These are phyloP conservation scores for Acleris sparsana DNA, from an alignment of 2,888 invertebrate species.

Conservation along the genomic window DNA sequence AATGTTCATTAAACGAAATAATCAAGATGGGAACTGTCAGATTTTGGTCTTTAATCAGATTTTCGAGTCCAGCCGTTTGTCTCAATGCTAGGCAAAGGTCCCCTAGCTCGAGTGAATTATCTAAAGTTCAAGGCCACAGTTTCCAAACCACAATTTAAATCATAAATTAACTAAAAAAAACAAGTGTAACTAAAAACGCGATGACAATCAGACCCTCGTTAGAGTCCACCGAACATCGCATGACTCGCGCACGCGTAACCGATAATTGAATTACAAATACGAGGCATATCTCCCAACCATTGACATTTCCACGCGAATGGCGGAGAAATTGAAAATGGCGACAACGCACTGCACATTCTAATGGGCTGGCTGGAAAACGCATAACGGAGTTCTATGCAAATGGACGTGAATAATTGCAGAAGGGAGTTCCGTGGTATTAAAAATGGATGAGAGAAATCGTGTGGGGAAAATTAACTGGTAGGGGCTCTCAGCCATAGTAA, in stretches of 20 bases:
- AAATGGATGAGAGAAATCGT: background rate
- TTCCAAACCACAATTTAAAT: background rate
- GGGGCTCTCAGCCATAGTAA: no score
- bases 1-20: no score
- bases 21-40: no score
- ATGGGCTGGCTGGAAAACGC: conserved; percentile 5
- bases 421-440: background rate
- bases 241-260: conserved; percentile 18
- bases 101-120: no score
- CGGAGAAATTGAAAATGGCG: conserved; percentile 65
- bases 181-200: background rate
- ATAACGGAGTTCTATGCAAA: background rate
- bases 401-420: background rate
- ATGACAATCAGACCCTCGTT: background rate
- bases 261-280: conserved; percentile 30
- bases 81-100: no score
- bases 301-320: conserved; percentile 59
- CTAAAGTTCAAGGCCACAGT: no score
- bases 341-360: conserved; percentile 48
- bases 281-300: conserved; percentile 41
- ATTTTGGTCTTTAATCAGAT: no score
- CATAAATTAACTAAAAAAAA: background rate
- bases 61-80: no score
- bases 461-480: background rate
- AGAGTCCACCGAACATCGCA: conserved; percentile 9